Evolutionary conservation across 2,888 invertebrate species (phyloP), one percentile per base, ranked within the genome.

Genomic region (Tineola bisselliella): DNA sequence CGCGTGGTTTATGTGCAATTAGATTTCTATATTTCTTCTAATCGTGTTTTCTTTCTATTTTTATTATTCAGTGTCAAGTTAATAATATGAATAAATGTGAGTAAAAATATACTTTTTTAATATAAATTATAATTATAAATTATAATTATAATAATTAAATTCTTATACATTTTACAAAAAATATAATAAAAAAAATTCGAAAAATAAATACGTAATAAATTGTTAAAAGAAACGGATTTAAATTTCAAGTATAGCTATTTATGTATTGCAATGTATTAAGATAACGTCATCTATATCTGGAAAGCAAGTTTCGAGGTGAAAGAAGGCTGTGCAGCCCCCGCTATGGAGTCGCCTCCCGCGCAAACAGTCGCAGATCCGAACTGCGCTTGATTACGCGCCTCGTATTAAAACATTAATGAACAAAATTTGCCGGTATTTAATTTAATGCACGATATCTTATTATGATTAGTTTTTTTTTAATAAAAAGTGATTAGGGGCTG

Each of bases 341-440:
- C 73, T 70, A 63, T 66, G 67, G 25, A 25, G 65, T 38, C 66
- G 70, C n/a, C 44, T 48, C 15, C 15, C 17, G 12, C 15, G 11
- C 61, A 30, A 52, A 66, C 76, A 78, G 81, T 82, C 75, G 76
- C 74, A 70, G 74, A 74, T 68, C 70, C 77, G 75, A 68, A 74
- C 75, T 63, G 64, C 74, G 80, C 70, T 70, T 69, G 78, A 74
- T 67, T 69, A 73, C 77, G 74, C 81, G 77, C 76, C 79, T 71
- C 69, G 67, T 18, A 31, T 17, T 18, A 54, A 54, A 18, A 15
- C 15, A 44, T 17, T 8, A 25, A 25, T 25, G 6, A 58, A 58
- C 33, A 3, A 56, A 56, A 56, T 19, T 8, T 15, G 19, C 15
- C 58, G 58, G 58, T 58, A 58, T 58, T 18, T 12, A 56, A 48